Conservation (phyloP, 2,113 vertebrate genomes). For the Delphinus delphis region DNA sequence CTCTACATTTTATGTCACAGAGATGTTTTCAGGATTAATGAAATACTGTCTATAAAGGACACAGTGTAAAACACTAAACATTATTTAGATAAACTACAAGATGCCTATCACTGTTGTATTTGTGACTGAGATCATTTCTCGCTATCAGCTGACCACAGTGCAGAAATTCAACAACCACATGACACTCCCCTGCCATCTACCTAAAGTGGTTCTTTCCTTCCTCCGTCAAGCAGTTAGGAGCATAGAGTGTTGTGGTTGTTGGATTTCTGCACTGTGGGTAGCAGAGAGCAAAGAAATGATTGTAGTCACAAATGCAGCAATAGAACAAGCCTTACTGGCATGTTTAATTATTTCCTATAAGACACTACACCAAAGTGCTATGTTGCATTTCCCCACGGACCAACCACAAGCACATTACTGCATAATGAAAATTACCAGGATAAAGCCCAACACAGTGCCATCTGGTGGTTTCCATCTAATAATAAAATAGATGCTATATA, state of each 20-base stretch:
- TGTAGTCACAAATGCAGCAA: neutral
- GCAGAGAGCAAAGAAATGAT: slow-evolving; percentile 51
- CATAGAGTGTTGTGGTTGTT: slow-evolving; percentile 52
- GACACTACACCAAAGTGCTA: neutral
- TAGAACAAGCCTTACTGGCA: slow-evolving; percentile 23
- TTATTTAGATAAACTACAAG: slow-evolving; percentile 15
- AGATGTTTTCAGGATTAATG: slow-evolving; percentile 37
- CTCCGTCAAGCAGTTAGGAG: slow-evolving; percentile 34
- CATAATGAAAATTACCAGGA: neutral
- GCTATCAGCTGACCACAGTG: neutral
- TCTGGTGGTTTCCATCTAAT: neutral
- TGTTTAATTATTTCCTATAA: slow-evolving; percentile 62
- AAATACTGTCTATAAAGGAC: neutral
- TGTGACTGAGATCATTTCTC: neutral
- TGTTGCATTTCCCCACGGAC: slow-evolving; percentile 17
- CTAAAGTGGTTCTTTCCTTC: slow-evolving; percentile 48
- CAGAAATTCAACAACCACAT: slow-evolving; percentile 2
- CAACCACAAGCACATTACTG: slow-evolving; percentile 30
- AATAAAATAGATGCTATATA: neutral
- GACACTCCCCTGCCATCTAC: neutral
- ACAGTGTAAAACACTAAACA: neutral
- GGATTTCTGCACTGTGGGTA: slow-evolving; percentile 7
- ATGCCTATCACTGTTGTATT: neutral
- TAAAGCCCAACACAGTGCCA: neutral
- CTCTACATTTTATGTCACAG: neutral